phyloP scores from a whole-genome alignment of 2,113 vertebrate species.

The Sakesphorus luctuosus region DNA sequence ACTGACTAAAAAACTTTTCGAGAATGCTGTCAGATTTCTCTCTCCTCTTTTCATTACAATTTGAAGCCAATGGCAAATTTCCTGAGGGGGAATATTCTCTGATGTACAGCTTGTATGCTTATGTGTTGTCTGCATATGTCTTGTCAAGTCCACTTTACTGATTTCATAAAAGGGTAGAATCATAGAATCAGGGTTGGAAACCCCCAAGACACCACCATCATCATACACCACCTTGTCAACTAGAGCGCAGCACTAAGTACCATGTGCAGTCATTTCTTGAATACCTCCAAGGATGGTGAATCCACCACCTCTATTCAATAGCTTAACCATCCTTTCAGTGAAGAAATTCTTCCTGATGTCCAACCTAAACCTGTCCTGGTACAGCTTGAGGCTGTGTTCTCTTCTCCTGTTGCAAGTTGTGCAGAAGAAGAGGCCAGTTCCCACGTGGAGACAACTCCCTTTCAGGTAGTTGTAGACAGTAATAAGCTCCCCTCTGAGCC shows the following conservation, averaged over 20 bases:
- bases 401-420: background rate
- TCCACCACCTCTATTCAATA: background rate
- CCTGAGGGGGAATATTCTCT: background rate
- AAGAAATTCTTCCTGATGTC: background rate
- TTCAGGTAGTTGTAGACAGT: background rate
- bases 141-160: background rate
- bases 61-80: background rate
- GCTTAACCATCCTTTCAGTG: background rate
- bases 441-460: background rate
- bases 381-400: background rate
- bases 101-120: background rate
- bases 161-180: background rate
- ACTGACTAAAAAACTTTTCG: background rate
- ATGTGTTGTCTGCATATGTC: rapidly evolving
- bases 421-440: rapidly evolving
- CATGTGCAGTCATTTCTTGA: background rate
- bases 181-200: no score
- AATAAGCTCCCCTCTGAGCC: background rate
- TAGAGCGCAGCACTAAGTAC: background rate
- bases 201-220: background rate
- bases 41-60: background rate
- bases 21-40: background rate
- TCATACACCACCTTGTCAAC: no score
- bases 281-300: background rate
- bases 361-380: background rate